phyloP scores from a whole-genome alignment of 2,888 invertebrate genomes.

The Tiliacea citrago region DNA sequence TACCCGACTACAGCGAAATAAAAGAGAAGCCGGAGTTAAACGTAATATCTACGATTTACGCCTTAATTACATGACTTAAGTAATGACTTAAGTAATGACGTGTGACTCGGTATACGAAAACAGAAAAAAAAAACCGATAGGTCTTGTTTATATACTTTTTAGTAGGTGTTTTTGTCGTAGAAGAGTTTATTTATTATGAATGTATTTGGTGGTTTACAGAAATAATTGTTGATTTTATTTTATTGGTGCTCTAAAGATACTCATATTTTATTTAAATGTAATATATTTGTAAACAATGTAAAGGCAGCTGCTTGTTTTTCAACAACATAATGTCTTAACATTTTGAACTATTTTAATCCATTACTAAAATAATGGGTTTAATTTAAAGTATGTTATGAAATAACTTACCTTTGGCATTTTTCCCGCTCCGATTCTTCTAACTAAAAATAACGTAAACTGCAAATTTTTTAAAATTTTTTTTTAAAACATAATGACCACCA shows the following conservation, averaged over 20 bases:
- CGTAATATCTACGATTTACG: background rate
- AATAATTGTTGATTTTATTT: background rate
- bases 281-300: background rate
- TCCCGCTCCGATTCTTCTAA: background rate
- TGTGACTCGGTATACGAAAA: background rate
- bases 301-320: background rate
- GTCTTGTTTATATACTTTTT: background rate
- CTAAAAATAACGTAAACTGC: background rate
- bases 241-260: background rate
- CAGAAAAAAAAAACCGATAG: background rate
- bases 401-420: conserved; percentile 42
- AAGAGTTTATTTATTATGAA: background rate
- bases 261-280: background rate
- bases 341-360: background rate
- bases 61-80: background rate
- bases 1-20: background rate
- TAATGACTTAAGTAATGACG: background rate
- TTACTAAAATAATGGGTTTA: background rate
- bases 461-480: background rate
- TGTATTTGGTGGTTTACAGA: background rate
- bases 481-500: conserved; percentile 55
- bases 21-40: background rate
- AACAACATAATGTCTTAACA: background rate
- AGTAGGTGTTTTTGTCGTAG: background rate
- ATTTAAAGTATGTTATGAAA: background rate